Evolutionary conservation across 1,140 invertebrate genomes (phyloP).

Genomic region (Nixonia krombeini): DNA sequence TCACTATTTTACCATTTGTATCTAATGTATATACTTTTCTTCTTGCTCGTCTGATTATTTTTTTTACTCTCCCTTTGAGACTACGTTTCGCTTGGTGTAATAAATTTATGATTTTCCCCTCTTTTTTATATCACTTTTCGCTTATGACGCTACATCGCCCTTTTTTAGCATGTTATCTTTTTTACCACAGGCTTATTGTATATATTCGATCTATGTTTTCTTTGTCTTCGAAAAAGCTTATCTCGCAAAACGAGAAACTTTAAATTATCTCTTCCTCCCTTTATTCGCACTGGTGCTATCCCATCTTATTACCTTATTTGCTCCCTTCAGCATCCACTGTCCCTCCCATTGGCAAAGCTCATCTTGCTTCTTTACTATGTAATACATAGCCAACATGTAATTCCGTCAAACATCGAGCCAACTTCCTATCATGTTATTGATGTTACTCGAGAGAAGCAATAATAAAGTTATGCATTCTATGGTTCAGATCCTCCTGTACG

Average conservation of each 20-base stretch:
- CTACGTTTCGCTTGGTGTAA: background rate
- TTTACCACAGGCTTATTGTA: background rate
- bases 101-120: conserved; percentile 1
- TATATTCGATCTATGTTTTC: background rate
- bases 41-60: background rate
- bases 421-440: too few relatives aligned
- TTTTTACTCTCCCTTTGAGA: background rate
- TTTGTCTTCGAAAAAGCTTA: conserved; percentile 3
- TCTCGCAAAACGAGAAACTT: conserved; percentile 4
- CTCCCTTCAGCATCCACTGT: conserved; percentile 1
- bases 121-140: background rate
- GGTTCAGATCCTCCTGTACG: too few relatives aligned
- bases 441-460: too few relatives aligned
- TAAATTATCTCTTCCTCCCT: conserved; percentile 5
- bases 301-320: conserved; percentile 16
- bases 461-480: too few relatives aligned
- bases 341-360: conserved; percentile 7
- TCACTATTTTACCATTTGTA: background rate
- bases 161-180: background rate
- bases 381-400: too few relatives aligned
- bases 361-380: conserved; percentile 10
- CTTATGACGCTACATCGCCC: background rate
- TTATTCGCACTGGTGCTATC: background rate
- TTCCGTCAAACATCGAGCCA: too few relatives aligned
- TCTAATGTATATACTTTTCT: background rate